Evolutionary conservation across 2,888 invertebrate genomes (phyloP).

Genomic region (Spilarctia lutea): DNA sequence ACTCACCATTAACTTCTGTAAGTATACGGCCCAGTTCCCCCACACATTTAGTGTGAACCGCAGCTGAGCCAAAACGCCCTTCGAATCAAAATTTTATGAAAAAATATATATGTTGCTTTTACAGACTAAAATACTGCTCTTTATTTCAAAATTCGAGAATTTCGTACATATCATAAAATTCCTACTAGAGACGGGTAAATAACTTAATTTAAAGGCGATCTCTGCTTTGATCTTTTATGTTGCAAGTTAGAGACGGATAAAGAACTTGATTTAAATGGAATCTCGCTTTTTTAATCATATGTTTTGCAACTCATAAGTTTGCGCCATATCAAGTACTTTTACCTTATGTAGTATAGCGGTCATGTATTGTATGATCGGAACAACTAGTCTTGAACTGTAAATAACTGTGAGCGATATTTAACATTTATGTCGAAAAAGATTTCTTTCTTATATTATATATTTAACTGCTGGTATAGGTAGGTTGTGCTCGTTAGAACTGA

Average conservation of each 20-base stretch:
- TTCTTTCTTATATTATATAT: background rate
- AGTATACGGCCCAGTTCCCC: too few species aligned
- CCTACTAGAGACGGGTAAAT: too few species aligned
- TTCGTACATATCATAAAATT: too few species aligned
- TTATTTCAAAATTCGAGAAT: background rate
- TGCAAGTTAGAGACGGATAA: too few species aligned
- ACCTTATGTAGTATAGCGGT: background rate
- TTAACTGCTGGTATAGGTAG: background rate
- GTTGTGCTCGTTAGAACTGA: background rate
- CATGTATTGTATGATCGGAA: background rate
- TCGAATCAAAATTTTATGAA: background rate
- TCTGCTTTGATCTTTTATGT: too few species aligned
- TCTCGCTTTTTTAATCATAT: background rate
- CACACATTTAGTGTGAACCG: too few species aligned
- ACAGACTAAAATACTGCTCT: background rate
- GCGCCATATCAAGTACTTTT: background rate
- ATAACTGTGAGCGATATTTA: background rate
- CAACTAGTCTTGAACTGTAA: background rate
- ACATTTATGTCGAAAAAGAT: background rate
- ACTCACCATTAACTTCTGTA: too few species aligned
- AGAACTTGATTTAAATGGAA: too few species aligned
- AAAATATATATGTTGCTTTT: background rate
- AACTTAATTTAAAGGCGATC: too few species aligned
- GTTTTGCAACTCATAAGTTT: background rate
- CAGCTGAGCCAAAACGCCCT: too few species aligned